Conservation (phyloP, 2,113 vertebrate genomes). For the Dasyornis broadbenti region DNA sequence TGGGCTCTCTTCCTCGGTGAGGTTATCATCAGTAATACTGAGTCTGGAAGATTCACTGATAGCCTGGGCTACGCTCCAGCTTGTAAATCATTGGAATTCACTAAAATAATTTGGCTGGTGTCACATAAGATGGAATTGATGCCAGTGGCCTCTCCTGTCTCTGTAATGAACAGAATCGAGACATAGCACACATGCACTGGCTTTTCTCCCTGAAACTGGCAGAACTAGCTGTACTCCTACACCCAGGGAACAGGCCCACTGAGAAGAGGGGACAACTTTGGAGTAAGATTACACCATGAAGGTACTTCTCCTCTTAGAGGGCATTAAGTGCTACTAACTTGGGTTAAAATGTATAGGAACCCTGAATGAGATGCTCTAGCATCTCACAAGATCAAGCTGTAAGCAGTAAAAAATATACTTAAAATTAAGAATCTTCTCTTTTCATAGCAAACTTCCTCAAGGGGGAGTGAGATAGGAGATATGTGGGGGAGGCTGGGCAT, state of each 20-base stretch:
- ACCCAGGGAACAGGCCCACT: not conserved
- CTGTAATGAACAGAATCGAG: not conserved
- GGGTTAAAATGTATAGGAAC: not conserved
- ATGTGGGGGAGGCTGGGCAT: not conserved
- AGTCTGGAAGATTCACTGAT: not conserved
- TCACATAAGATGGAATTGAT: not conserved
- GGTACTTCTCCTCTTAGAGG: not conserved
- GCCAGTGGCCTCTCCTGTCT: not conserved
- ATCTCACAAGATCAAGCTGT: not conserved
- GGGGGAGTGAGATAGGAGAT: not conserved
- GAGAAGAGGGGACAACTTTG: not conserved
- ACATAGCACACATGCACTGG: not conserved
- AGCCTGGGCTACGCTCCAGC: not conserved
- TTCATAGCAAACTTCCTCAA: not conserved
- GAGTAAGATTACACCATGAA: not conserved
- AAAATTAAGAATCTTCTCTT: not conserved
- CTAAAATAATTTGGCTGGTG: not conserved
- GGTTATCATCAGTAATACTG: not conserved
- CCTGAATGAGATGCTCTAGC: not conserved
- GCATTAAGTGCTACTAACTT: not conserved
- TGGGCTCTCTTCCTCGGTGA: not conserved
- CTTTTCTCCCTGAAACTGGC: not conserved
- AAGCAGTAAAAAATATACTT: not conserved
- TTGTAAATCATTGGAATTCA: conserved; percentile 7
- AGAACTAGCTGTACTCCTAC: not conserved